These are phyloP conservation scores for Leptocoma aspasia DNA, from an alignment of 2,113 vertebrate genomes.

Conservation along the genomic window DNA sequence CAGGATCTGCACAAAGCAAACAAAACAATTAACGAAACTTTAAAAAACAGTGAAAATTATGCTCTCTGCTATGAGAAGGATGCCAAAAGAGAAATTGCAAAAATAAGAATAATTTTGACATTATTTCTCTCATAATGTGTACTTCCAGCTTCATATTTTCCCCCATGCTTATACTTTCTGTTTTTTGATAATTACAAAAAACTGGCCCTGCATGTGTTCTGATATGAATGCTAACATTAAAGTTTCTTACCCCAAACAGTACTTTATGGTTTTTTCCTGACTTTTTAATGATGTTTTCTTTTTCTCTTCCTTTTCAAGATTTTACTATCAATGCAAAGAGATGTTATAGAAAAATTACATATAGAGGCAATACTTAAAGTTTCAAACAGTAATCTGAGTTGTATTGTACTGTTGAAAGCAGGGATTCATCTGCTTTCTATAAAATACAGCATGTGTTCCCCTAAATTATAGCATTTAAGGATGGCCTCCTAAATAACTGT, in stretches of 20 bases:
- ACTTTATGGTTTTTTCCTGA: not conserved
- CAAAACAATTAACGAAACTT: not conserved
- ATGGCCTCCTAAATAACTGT: not conserved
- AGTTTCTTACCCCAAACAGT: not conserved
- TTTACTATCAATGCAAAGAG: not conserved
- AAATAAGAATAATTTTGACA: not conserved
- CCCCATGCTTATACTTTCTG: not conserved
- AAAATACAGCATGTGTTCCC: not conserved
- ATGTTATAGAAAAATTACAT: not conserved
- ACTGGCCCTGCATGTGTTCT: not conserved
- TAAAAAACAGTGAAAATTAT: not conserved
- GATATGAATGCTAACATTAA: not conserved
- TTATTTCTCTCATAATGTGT: not conserved
- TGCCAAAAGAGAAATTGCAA: not conserved
- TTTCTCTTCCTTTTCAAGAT: not conserved
- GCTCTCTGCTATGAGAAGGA: not conserved
- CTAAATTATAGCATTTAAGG: not conserved
- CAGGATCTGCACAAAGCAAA: not conserved
- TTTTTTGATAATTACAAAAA: conserved; percentile 18
- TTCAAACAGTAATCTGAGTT: not conserved
- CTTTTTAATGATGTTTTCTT: not conserved
- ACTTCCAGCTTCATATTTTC: not conserved
- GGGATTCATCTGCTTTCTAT: not conserved
- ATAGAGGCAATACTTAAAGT: not conserved
- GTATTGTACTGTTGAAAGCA: not conserved